Percentiles rank a stretch among this genome's conserved stretches.
These are phyloP conservation scores for Argyrosomus japonicus DNA, from an alignment of 2,113 vertebrate genomes.

Conservation along the genomic window DNA sequence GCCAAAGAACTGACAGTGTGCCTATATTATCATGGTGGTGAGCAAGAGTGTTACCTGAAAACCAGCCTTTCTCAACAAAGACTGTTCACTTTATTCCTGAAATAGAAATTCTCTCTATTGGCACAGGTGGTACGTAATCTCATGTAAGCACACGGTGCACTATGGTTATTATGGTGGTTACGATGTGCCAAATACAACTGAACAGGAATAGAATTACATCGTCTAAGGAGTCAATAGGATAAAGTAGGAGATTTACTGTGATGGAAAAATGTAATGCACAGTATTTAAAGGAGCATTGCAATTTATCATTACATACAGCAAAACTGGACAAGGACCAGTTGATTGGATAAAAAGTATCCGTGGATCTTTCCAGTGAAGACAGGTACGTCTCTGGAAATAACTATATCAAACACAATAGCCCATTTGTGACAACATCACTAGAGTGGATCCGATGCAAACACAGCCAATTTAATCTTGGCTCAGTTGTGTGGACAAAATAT, in stretches of 20 bases:
- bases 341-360: background rate
- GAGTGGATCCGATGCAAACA: background rate
- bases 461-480: background rate
- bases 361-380: background rate
- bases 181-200: background rate
- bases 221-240: background rate
- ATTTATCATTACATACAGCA: background rate
- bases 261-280: background rate
- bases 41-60: background rate
- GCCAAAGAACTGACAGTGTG: constrained; percentile 25
- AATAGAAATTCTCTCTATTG: constrained; percentile 9
- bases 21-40: background rate
- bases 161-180: background rate
- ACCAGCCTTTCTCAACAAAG: background rate
- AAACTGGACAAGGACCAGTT: background rate
- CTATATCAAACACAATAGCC: background rate
- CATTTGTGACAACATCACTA: background rate
- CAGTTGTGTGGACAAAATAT: background rate
- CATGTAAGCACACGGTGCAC: background rate
- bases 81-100: constrained; percentile 11
- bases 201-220: constrained; percentile 4
- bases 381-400: background rate
- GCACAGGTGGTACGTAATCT: constrained; percentile 15
- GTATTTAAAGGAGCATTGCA: background rate
- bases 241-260: background rate